Percentiles rank a stretch among this genome's conserved stretches.
These are phyloP conservation scores for Cygnus olor DNA, from an alignment of 2,797 vertebrate species.

Conservation along the genomic window DNA sequence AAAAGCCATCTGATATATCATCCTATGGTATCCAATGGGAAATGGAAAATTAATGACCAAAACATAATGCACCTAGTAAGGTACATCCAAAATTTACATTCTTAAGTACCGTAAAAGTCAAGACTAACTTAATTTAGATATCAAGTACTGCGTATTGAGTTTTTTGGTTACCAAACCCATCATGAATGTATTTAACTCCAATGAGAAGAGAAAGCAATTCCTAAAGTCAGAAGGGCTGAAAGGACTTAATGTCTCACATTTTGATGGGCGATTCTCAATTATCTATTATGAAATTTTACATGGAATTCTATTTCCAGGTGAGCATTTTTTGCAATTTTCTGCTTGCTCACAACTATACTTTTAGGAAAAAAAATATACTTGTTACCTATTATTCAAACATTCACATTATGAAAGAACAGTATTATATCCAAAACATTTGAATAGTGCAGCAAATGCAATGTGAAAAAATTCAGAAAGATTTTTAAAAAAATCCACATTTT, in stretches of 20 bases:
- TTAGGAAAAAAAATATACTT: neutral
- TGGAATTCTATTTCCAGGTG: neutral
- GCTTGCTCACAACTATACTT: neutral
- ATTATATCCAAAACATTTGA: neutral
- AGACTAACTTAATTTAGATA: neutral
- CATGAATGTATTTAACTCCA: neutral
- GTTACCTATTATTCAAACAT: neutral
- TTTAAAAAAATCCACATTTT: too few species aligned
- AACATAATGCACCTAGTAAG: neutral
- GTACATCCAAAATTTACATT: neutral
- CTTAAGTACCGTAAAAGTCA: accelerated
- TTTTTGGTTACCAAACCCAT: neutral
- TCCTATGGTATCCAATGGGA: neutral
- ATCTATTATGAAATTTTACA: neutral
- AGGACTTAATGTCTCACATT: accelerated
- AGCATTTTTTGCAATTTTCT: neutral
- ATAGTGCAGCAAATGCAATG: neutral
- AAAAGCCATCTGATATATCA: neutral
- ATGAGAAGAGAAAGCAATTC: neutral
- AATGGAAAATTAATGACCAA: neutral
- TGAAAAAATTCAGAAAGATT: neutral
- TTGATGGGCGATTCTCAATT: neutral
- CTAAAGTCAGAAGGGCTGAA: neutral
- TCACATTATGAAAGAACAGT: neutral
- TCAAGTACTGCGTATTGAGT: neutral